These are phyloP conservation scores for Iguana delicatissima DNA, from an alignment of 2,797 vertebrate species.

Conservation along the genomic window DNA sequence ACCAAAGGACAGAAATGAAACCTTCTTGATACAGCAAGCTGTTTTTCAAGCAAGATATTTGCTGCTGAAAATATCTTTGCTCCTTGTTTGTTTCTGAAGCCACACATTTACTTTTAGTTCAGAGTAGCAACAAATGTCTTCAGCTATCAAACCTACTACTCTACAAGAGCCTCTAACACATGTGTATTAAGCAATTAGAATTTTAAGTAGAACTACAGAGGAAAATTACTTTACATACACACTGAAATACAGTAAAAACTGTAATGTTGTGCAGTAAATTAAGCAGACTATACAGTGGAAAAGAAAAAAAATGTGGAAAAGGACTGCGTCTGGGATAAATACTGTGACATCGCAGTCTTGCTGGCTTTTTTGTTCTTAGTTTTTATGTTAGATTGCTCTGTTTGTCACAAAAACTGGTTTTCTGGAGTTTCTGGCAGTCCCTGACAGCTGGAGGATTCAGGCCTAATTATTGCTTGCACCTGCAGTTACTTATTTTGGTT, in stretches of 20 bases:
- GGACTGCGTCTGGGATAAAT: neutral
- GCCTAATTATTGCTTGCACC: no score
- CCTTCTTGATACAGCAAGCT: neutral
- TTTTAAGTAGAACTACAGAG: neutral
- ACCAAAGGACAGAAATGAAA: neutral
- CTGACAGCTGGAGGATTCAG: no score
- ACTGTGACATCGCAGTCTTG: neutral
- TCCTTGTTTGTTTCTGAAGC: neutral
- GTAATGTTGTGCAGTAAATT: neutral
- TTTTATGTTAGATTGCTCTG: neutral
- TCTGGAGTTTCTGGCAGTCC: no score
- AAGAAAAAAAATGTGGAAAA: neutral
- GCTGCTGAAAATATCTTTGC: neutral
- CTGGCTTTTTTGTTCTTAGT: neutral
- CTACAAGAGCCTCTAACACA: neutral
- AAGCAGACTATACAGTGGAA: neutral
- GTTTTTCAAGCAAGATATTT: slow-evolving; percentile 11
- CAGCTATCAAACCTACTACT: neutral
- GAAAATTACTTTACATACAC: neutral
- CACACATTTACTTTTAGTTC: slow-evolving; percentile 2
- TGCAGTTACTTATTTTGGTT: no score
- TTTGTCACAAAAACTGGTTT: neutral
- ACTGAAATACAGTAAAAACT: neutral
- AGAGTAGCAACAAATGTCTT: neutral
- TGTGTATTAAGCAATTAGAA: neutral